Percentiles rank a stretch among this genome's conserved stretches.
Evolutionary conservation across 2,888 invertebrate species (phyloP).

Genomic region (Amphipyra berbera): DNA sequence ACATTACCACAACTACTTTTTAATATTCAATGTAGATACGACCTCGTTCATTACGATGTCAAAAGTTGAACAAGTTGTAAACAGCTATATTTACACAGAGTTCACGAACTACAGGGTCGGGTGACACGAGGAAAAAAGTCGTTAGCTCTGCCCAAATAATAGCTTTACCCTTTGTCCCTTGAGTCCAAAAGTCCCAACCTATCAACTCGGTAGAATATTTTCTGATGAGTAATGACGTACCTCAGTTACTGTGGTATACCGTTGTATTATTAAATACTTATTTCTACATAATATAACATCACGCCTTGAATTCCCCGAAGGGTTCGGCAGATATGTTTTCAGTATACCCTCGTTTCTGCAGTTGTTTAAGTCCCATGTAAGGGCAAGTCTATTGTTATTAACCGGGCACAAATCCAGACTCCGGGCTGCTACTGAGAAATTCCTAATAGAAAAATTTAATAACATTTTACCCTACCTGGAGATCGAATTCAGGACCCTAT

Average conservation of each 20-base stretch:
- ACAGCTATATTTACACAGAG: conserved; percentile 26
- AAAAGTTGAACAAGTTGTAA: conserved; percentile 36
- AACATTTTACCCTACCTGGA: too few relatives aligned
- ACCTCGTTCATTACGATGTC: conserved; percentile 18
- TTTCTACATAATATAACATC: too few relatives aligned
- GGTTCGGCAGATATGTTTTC: too few relatives aligned
- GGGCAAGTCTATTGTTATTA: too few relatives aligned
- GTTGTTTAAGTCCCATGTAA: too few relatives aligned
- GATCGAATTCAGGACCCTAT: too few relatives aligned
- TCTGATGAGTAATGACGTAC: not conserved
- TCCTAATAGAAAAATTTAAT: too few relatives aligned
- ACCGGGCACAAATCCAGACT: too few relatives aligned
- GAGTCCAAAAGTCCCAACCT: conserved; percentile 1
- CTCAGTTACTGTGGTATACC: not conserved
- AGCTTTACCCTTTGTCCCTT: conserved; percentile 10
- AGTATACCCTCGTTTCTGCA: too few relatives aligned
- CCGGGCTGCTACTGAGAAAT: too few relatives aligned
- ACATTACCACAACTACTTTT: not conserved
- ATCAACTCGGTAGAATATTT: not conserved
- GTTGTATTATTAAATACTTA: not conserved
- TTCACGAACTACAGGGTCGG: conserved; percentile 4
- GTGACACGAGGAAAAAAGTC: conserved; percentile 16
- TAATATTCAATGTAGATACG: conserved; percentile 21
- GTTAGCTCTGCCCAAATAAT: conserved; percentile 19
- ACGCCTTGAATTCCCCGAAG: too few relatives aligned